phyloP scores from a whole-genome alignment of 2,888 invertebrate species.

The Mycalesis mineus region DNA sequence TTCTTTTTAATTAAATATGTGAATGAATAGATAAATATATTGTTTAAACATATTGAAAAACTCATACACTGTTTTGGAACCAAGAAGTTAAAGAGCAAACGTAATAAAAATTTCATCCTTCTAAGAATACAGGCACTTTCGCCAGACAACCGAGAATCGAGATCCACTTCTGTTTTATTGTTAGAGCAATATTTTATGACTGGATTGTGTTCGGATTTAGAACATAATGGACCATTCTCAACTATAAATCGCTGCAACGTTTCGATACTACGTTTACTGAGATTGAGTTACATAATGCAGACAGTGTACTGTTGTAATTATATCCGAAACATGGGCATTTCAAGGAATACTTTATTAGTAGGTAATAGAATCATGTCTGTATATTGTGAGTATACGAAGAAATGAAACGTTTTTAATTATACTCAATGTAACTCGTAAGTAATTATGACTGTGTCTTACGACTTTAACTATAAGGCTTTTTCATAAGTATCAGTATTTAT shows the following conservation, averaged over 20 bases:
- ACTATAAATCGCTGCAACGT: conserved; percentile 27
- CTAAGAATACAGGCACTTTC: conserved; percentile 70
- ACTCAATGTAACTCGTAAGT: too few relatives aligned
- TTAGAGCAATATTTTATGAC: conserved; percentile 76
- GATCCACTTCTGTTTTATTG: conserved; percentile 77
- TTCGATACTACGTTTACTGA: conserved; percentile 8
- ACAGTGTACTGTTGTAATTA: background rate
- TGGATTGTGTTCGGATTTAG: conserved; percentile 77
- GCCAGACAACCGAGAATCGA: conserved; percentile 65
- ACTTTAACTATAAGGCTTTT: too few relatives aligned
- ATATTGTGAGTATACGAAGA: background rate
- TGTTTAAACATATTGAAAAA: background rate
- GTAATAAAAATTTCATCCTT: conserved; percentile 63
- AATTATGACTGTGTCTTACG: too few relatives aligned
- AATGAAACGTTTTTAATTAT: background rate
- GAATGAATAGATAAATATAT: too few relatives aligned
- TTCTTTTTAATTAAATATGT: too few relatives aligned
- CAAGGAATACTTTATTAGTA: background rate
- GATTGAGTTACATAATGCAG: conserved; percentile 5
- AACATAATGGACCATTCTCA: conserved; percentile 41
- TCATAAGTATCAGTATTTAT: too few relatives aligned
- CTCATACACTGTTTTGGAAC: background rate
- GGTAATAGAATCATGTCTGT: too few relatives aligned
- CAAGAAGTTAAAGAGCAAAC: conserved; percentile 56
- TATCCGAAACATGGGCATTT: background rate